Evolutionary conservation across 1,140 invertebrate species (phyloP), one percentile per base, ranked within the genome.

Genomic region (Neodiprion pinetum): DNA sequence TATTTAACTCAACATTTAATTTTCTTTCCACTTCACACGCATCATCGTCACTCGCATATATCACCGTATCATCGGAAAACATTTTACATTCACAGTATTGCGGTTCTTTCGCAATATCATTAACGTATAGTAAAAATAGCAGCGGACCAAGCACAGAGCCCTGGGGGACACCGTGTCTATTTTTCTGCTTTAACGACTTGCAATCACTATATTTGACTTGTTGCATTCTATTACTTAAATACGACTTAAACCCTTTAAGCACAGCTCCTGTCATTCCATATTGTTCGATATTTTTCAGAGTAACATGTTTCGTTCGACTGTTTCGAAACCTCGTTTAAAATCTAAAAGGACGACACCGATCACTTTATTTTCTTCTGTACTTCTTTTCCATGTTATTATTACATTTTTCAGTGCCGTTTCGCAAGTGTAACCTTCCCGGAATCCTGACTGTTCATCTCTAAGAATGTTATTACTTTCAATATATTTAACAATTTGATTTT

Each of bases 241-340:
- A 75, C 21, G 40, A 48, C 48, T 67, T 1, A 7, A 75, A 17
- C 68, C 49, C 66, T 10, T 75, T 66, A 10, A 4, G 21, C 48
- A 70, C 69, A 8, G 28, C 47, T 28, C 74, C 70, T 66, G 10
- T 75, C 9, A 75, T 71, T 28, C 70, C 74, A 67, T 75, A 71
- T 67, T 65, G 65, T 65, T 66, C 71, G 70, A n/a, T 48, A 71
- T 1, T 48, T 75, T 75, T 5, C 21, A 28, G 28, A 75, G 48
- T 48, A 75, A 66, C 47, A 65, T 71, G 67, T 49, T 53, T 67
- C 78, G 73, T 48, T 75, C 48, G 9, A 79, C 69, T 17, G 74
- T 79, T 74, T 79, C 78, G 75, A 80, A 80, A 17, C 75, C 77
- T 72, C 75, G 21, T 48, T 71, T 75, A 7, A 80, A 49, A 28